Evolutionary conservation across 1,140 invertebrate genomes (phyloP).

Genomic region (Drosophila orosa): DNA sequence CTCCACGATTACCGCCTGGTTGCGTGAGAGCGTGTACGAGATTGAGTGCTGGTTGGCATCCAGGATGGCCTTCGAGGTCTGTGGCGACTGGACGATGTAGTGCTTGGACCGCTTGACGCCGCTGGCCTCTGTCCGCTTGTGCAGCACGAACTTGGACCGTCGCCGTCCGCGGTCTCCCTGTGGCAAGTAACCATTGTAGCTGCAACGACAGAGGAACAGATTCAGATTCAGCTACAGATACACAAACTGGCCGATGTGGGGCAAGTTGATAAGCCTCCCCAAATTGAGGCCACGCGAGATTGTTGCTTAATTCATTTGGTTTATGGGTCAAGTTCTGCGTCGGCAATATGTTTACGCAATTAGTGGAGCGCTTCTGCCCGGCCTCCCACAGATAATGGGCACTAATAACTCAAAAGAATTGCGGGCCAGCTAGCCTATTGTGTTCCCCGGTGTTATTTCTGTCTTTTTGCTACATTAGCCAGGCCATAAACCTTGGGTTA

Average conservation of each 20-base stretch:
- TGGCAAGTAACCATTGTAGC: slow-evolving; percentile 97
- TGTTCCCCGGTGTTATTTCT: slow-evolving; percentile 14
- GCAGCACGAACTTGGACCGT: slow-evolving; percentile 96
- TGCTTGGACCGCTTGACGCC: slow-evolving; percentile 97
- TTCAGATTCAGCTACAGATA: slow-evolving; percentile 12
- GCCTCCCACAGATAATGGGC: slow-evolving; percentile 41
- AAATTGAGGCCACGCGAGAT: slow-evolving; percentile 28
- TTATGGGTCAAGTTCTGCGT: slow-evolving; percentile 75
- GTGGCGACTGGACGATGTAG: slow-evolving; percentile 96
- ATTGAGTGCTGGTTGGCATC: slow-evolving; percentile 97
- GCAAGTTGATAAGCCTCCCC: slow-evolving; percentile 32
- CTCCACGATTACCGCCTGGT: slow-evolving; percentile 98
- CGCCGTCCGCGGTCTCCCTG: slow-evolving; percentile 95
- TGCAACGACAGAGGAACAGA: slow-evolving; percentile 84
- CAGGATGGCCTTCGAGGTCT: slow-evolving; percentile 95
- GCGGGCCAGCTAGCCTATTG: slow-evolving; percentile 20
- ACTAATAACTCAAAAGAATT: slow-evolving; percentile 61
- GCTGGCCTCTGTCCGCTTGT: slow-evolving; percentile 92
- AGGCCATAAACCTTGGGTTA: slow-evolving; percentile 42
- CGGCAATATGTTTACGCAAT: slow-evolving; percentile 63
- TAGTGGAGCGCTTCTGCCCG: slow-evolving; percentile 24
- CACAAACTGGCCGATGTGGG: slow-evolving; percentile 49
- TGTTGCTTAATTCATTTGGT: slow-evolving; percentile 57
- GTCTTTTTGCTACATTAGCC: slow-evolving; percentile 44
- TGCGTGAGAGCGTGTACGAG: slow-evolving; percentile 97